Percentiles rank a stretch among this genome's conserved stretches.
phyloP scores from a whole-genome alignment of 2,888 invertebrate species.

The Urechis unicinctus region DNA sequence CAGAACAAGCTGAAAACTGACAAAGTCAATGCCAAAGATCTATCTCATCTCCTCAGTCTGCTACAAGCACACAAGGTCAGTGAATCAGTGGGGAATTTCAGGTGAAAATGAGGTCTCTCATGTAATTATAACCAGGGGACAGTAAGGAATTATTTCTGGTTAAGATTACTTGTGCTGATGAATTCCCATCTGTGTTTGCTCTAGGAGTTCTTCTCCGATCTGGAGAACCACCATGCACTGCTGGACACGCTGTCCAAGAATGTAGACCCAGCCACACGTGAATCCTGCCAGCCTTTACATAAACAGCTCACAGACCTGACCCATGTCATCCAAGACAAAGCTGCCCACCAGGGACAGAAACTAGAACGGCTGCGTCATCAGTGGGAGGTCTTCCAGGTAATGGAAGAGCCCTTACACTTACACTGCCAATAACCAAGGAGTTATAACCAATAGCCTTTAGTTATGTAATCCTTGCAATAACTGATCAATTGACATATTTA shows the following conservation, averaged over 20 bases:
- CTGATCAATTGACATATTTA: no score
- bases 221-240: slow-evolving; percentile 43
- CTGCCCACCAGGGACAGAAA: slow-evolving; percentile 35
- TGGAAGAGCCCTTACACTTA: no score
- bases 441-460: no score
- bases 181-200: neutral
- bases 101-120: no score
- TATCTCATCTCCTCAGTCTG: slow-evolving; percentile 40
- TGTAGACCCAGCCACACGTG: slow-evolving; percentile 31
- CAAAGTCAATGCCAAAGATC: slow-evolving; percentile 30
- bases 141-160: no score
- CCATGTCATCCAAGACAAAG: slow-evolving; percentile 36
- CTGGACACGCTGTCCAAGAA: slow-evolving; percentile 36
- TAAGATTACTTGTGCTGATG: neutral
- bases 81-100: neutral
- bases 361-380: slow-evolving; percentile 34
- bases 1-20: slow-evolving; percentile 34
- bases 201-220: slow-evolving; percentile 45
- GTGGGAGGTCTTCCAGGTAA: slow-evolving; percentile 35
- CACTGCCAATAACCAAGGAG: no score
- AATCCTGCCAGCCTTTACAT: slow-evolving; percentile 29
- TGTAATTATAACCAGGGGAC: no score
- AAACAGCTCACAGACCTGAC: slow-evolving; percentile 29
- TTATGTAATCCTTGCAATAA: no score
- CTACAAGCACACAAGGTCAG: slow-evolving; percentile 38